Percentiles rank a stretch among this genome's conserved stretches.
Evolutionary conservation across 2,888 invertebrate genomes (phyloP).

Genomic region (Drosophila atripex): DNA sequence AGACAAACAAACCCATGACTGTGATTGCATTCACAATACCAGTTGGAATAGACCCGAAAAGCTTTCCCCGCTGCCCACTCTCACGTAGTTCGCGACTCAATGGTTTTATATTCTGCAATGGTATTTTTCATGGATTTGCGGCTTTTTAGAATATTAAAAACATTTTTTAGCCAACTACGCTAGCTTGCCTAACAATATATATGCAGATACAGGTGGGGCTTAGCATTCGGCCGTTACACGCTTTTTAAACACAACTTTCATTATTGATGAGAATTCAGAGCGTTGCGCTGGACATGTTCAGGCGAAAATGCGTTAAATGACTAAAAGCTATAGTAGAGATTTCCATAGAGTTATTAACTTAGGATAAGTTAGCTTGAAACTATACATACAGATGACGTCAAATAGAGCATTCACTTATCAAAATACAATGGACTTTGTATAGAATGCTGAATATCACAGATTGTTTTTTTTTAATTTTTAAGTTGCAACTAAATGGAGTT

Average conservation of each 20-base stretch:
- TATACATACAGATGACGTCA: background rate
- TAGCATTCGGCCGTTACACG: constrained; percentile 65
- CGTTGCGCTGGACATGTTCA: constrained; percentile 27
- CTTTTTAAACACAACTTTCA: constrained; percentile 72
- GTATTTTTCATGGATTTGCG: constrained; percentile 68
- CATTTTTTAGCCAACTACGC: constrained; percentile 43
- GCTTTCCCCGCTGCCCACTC: constrained; percentile 1
- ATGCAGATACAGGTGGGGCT: constrained; percentile 29
- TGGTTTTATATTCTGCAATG: constrained; percentile 39
- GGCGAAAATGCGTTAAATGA: constrained; percentile 48
- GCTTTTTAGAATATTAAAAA: constrained; percentile 76
- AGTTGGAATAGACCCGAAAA: constrained; percentile 45
- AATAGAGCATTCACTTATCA: background rate
- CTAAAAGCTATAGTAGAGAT: constrained; percentile 35
- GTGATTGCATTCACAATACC: constrained; percentile 63
- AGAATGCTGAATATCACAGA: background rate
- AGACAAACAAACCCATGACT: constrained; percentile 49
- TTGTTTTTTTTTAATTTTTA: too few species aligned
- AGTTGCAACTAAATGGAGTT: background rate
- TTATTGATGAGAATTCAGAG: constrained; percentile 72
- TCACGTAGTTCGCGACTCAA: constrained; percentile 33
- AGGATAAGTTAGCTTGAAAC: constrained; percentile 47
- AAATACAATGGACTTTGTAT: background rate
- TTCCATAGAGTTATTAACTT: constrained; percentile 11
- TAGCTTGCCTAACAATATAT: constrained; percentile 16